Base-by-base conservation (phyloP, 2,888 invertebrate genomes). In the Pterobdella sp. region DNA sequence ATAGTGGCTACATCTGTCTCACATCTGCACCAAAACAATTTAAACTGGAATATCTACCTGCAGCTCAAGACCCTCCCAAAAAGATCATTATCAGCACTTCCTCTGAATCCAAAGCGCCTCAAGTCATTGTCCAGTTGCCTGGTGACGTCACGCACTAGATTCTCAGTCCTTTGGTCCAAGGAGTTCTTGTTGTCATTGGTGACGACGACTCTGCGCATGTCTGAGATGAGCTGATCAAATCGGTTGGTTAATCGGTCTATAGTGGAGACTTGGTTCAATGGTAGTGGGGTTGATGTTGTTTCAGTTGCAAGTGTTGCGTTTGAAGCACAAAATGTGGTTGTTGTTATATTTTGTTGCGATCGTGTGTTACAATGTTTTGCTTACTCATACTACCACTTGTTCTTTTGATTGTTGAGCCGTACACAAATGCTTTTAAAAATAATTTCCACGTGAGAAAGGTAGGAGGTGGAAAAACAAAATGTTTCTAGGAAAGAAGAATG, bases 121-220 rank as follows among this genome's bases (percentile, higher is more conserved):
- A 74, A 65, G 32, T 74, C 74, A 37, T 68, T 65, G 49, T 73
- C 74, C 64, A 74, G 36, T 42, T 72, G 74, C 22, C 72, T 67
- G n/a, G 72, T 72, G n/a, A 74, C 74, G 36, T 74, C 74, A 3
- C 49, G 49, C 35, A 74, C 18, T 49, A 74, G n/a, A 7, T 64
- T 52, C 18, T 74, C 70, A 2, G 74, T 74, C 10, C 74, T 52
- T 72, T 74, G 72, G 37, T 71, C 72, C 56, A 74, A 73, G 42
- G 63, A 67, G 63, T 52, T 26, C 3, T 22, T 60, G 22, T 72
- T 36, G 42, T 74, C 74, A 4, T 67, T 68, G 18, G 29, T 31
- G 3, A 74, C 68, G 7, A 68, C 67, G 49, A 74, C 49, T 37
- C 74, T 42, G 26, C 68, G 74, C 72, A 73, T 73, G 42, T 71